Evolutionary conservation across 2,797 vertebrate genomes (phyloP), one percentile per base, ranked within the genome.

Genomic region (Melanotaenia maccullochi): DNA sequence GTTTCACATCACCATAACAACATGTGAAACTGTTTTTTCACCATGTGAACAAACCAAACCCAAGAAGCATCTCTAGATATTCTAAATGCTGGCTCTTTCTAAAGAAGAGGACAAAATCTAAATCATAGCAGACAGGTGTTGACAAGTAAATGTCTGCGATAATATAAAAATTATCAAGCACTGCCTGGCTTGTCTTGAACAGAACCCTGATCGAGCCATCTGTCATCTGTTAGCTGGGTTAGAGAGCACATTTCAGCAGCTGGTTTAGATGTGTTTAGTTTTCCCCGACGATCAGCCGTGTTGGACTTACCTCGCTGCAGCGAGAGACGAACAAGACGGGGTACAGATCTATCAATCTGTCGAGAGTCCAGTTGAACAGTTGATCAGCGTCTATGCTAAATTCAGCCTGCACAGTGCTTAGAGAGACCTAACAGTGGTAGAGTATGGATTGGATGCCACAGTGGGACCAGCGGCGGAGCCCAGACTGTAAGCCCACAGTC

Each of bases 341-440:
- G 32, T 61, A 83, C 79, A 83, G 83, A 90, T 87, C 82, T 91
- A 85, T 86, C 77, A 82, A 93, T 94, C 92, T 95, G 94, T 94
- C 87, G 83, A 94, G 90, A 93, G 89, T 91, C 87, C 87, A 87
- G 81, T 81, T 81, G 62, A 81, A 87, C 58, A 90, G 60, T 68
- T 54, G 65, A 66, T 91, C 81, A 91, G 84, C 59, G 68, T 18
- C 54, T 78, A 8, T 54, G 69, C 68, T 80, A 65, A 70, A 42
- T 35, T 47, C 12, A 33, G 65, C 7, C 67, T 63, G 72, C 13
- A 61, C 71, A 59, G 62, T 32, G 57, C 63, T 71, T 71, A 68
- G 25, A 47, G 76, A 81, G 71, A 76, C 75, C 73, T 18, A 61
- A 54, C 63, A 57, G 65, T 20, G 79, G 74, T 55, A 68, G 56